Percentiles rank a stretch among this genome's conserved stretches.
These are phyloP conservation scores for Scaptomyza polygonia DNA, from an alignment of 2,888 invertebrate species.

Conservation along the genomic window DNA sequence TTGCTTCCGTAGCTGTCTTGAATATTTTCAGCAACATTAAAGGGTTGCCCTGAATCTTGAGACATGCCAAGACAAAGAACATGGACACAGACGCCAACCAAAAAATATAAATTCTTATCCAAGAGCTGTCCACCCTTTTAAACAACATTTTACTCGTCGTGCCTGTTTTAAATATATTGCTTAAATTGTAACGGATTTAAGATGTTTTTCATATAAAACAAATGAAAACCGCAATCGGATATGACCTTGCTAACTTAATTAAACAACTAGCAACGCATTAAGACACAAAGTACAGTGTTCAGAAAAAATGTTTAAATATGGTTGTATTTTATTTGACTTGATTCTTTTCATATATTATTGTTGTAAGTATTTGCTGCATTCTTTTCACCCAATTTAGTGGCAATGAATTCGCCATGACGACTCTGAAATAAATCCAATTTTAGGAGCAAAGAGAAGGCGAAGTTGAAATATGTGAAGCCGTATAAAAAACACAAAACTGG, in stretches of 20 bases:
- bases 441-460: constrained; percentile 2
- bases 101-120: constrained; percentile 3
- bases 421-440: constrained; percentile 15
- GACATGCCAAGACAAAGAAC: constrained; percentile 23
- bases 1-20: constrained; percentile 61
- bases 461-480: not conserved
- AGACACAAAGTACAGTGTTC: constrained; percentile 12
- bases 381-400: no score
- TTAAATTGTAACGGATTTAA: not conserved
- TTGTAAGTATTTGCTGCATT: no score
- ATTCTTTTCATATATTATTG: no score
- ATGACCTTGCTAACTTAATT: constrained; percentile 18
- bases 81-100: not conserved
- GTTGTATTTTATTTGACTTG: constrained; percentile 31
- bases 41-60: constrained; percentile 30
- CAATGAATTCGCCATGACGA: constrained; percentile 28
- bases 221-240: constrained; percentile 25
- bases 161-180: constrained; percentile 5
- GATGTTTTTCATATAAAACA: not conserved
- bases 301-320: constrained; percentile 30
- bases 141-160: constrained; percentile 17
- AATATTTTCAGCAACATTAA: constrained; percentile 11
- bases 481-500: not conserved
- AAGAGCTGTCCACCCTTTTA: not conserved
- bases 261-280: constrained; percentile 5